These are phyloP conservation scores for Drosophila anomalipes DNA, from an alignment of 2,888 invertebrate species.

Conservation along the genomic window DNA sequence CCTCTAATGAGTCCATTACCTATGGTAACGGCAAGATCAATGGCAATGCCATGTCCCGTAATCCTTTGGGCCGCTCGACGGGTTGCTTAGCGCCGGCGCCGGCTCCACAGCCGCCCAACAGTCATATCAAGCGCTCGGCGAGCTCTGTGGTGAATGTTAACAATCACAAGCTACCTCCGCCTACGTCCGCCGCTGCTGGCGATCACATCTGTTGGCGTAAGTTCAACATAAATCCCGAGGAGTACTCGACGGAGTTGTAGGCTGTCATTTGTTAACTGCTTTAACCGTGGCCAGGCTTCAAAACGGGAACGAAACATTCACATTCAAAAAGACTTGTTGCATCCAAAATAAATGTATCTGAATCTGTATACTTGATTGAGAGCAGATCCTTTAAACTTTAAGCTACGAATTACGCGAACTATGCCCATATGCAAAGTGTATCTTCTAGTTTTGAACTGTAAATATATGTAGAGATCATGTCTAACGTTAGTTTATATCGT, in stretches of 20 bases:
- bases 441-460: constrained; percentile 72
- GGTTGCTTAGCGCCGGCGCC: constrained; percentile 63
- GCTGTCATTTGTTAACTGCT: constrained; percentile 9
- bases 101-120: constrained; percentile 42
- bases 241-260: constrained; percentile 85
- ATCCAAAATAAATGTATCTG: constrained; percentile 75
- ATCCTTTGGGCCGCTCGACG: constrained; percentile 76
- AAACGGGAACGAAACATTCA: constrained; percentile 66
- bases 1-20: constrained; percentile 84
- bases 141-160: constrained; percentile 75
- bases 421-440: constrained; percentile 72
- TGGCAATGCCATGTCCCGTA: constrained; percentile 65
- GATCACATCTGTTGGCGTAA: constrained; percentile 87
- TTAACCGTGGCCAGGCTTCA: constrained; percentile 7
- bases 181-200: constrained; percentile 66
- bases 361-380: constrained; percentile 48
- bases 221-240: constrained; percentile 84
- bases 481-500: constrained; percentile 35
- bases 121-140: constrained; percentile 76
- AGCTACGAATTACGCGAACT: constrained; percentile 65
- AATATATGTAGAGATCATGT: constrained; percentile 43
- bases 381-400: constrained; percentile 50
- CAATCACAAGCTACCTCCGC: constrained; percentile 73
- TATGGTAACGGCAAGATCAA: constrained; percentile 72
- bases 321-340: constrained; percentile 77